A percentile compares a stretch with the other conserved stretches of the same genome.
phyloP scores from a whole-genome alignment of 2,888 invertebrate species.

The Scaptodrosophila latifasciaeformis region DNA sequence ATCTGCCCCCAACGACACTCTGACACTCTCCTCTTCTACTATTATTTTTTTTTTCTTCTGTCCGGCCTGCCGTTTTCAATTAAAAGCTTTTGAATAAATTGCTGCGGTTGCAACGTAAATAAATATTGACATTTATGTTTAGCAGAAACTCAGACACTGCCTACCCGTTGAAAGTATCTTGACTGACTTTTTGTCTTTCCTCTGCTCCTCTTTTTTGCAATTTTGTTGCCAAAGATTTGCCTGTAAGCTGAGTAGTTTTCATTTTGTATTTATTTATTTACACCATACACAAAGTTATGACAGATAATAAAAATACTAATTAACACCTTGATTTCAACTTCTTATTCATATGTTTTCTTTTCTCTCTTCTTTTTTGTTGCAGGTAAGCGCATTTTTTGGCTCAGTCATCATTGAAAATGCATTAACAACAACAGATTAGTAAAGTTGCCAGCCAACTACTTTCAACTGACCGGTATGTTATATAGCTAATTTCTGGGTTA shows the following conservation, averaged over 20 bases:
- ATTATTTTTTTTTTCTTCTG: no score
- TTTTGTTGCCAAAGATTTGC: constrained; percentile 27
- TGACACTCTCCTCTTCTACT: no score
- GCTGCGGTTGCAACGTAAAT: constrained; percentile 39
- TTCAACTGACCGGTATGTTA: constrained; percentile 7
- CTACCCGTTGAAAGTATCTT: no score
- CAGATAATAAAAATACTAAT: constrained; percentile 42
- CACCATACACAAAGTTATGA: not conserved
- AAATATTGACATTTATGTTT: constrained; percentile 62
- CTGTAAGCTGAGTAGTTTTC: constrained; percentile 14
- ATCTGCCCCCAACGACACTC: not conserved
- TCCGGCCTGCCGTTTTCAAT: constrained; percentile 23
- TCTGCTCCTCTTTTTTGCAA: constrained; percentile 24
- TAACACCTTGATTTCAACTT: constrained; percentile 62
- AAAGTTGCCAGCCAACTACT: constrained; percentile 27
- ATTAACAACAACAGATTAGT: constrained; percentile 29
- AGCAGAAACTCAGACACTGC: constrained; percentile 11
- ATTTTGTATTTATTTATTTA: constrained; percentile 6
- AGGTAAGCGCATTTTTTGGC: constrained; percentile 13
- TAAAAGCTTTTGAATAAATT: constrained; percentile 34
- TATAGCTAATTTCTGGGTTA: constrained; percentile 62
- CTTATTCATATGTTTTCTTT: not conserved
- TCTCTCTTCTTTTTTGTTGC: constrained; percentile 2
- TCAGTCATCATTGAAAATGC: constrained; percentile 34
- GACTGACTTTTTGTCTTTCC: no score